Conservation (phyloP, 2,888 invertebrate genomes). For the Trichogramma evanescens region DNA sequence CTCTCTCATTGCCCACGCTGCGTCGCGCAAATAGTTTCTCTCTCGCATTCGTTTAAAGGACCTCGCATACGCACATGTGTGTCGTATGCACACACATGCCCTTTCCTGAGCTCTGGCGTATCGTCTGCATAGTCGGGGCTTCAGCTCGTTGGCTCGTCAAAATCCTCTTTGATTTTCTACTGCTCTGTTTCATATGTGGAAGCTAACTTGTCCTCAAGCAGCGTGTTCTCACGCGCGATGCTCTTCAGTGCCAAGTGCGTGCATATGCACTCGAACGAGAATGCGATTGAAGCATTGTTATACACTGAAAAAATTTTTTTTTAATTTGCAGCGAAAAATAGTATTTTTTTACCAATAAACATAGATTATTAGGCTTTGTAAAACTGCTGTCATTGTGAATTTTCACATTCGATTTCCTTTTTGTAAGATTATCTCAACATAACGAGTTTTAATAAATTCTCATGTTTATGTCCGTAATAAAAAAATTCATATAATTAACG, state of each 20-base stretch:
- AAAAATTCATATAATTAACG: too few species aligned
- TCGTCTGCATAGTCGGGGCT: not conserved
- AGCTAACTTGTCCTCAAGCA: slow-evolving; percentile 38
- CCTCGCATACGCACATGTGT: not conserved
- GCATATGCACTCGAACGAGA: too few species aligned
- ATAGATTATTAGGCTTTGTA: too few species aligned
- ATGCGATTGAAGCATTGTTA: too few species aligned
- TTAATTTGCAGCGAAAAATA: too few species aligned
- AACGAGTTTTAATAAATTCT: too few species aligned
- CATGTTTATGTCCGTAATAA: too few species aligned
- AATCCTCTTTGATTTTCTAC: slow-evolving; percentile 37
- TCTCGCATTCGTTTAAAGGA: slow-evolving; percentile 13
- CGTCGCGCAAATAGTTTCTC: not conserved
- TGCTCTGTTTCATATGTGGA: slow-evolving; percentile 44
- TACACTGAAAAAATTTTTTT: too few species aligned
- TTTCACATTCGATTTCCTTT: too few species aligned
- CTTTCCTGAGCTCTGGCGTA: not conserved
- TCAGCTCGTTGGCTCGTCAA: not conserved
- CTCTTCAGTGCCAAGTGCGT: not conserved
- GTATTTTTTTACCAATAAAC: too few species aligned
- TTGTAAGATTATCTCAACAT: too few species aligned
- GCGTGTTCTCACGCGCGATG: slow-evolving; percentile 21
- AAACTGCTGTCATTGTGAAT: too few species aligned
- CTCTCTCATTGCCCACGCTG: slow-evolving; percentile 1
- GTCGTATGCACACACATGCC: not conserved